Percentiles rank a stretch among this genome's conserved stretches.
Evolutionary conservation across 2,888 invertebrate species (phyloP).

Genomic region (Aporophyla nigra): DNA sequence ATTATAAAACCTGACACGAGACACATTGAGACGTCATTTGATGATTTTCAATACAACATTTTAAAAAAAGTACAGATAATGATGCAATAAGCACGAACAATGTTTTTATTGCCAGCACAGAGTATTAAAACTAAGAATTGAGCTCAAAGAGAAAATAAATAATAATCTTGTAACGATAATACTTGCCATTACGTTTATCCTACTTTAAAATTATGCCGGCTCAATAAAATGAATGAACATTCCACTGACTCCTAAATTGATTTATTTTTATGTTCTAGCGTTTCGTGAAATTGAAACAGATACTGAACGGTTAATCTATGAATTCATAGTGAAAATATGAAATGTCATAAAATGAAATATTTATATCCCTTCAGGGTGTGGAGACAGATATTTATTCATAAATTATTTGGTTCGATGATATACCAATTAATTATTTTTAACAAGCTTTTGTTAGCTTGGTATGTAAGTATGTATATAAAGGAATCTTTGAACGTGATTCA

Average conservation of each 20-base stretch:
- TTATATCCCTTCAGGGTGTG: constrained; percentile 12
- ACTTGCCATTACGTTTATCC: constrained; percentile 1
- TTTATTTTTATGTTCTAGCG: constrained; percentile 44
- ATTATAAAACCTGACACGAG: too few species aligned
- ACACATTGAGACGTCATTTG: too few species aligned
- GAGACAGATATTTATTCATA: constrained; percentile 10
- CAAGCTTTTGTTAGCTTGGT: too few species aligned
- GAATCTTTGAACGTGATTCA: too few species aligned
- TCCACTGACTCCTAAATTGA: constrained; percentile 32
- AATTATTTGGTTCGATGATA: constrained; percentile 17
- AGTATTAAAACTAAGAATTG: not conserved
- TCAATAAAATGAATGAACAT: constrained; percentile 31
- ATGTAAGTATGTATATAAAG: too few species aligned
- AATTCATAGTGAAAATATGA: constrained; percentile 37
- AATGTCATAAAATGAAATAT: constrained; percentile 27
- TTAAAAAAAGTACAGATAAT: too few species aligned
- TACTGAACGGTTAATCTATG: constrained; percentile 37
- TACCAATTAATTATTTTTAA: not conserved
- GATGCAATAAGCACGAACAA: not conserved
- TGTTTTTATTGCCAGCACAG: not conserved
- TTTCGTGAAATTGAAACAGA: constrained; percentile 47
- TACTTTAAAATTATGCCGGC: constrained; percentile 39
- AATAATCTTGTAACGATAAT: not conserved
- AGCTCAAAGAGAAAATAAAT: not conserved
- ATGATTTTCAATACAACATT: too few species aligned